A percentile compares a stretch with the other conserved stretches of the same genome.
Evolutionary conservation across 2,888 invertebrate species (phyloP).

Genomic region (Dicyrtoma fusca): DNA sequence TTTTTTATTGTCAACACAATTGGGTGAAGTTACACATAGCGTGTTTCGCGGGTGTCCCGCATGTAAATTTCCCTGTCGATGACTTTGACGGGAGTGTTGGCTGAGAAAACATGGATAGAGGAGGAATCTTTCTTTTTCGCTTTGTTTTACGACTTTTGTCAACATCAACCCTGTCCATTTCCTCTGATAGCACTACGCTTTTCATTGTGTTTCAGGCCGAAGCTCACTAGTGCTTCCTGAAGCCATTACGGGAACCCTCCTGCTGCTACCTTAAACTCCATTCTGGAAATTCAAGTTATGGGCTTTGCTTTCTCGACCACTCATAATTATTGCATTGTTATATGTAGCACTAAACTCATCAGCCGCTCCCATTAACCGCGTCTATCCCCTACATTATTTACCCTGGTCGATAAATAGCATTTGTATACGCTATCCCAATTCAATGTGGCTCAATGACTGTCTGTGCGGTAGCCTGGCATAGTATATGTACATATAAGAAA

Average conservation of each 20-base stretch:
- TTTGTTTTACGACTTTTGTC: conserved; percentile 38
- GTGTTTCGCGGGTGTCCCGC: conserved; percentile 8
- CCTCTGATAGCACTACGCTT: neutral
- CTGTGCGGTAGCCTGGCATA: neutral
- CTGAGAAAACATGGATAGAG: neutral
- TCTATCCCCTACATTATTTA: neutral
- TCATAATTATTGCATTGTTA: conserved; percentile 28
- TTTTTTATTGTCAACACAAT: conserved; percentile 34
- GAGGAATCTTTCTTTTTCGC: conserved; percentile 3
- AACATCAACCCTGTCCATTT: conserved; percentile 29
- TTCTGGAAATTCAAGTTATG: conserved; percentile 10
- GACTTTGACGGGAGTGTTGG: neutral
- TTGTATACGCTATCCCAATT: neutral
- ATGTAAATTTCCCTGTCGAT: conserved; percentile 28
- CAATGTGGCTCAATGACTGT: neutral
- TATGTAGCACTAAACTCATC: conserved; percentile 6
- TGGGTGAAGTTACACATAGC: conserved; percentile 21
- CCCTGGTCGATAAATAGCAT: neutral
- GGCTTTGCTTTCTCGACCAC: conserved; percentile 20
- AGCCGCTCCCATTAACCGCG: neutral
- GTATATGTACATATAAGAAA: neutral
- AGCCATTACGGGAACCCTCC: conserved; percentile 26
- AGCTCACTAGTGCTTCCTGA: conserved; percentile 18
- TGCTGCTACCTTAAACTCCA: conserved; percentile 18
- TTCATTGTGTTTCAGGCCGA: neutral